Evolutionary conservation across 2,888 invertebrate genomes (phyloP).

Genomic region (Platypus cylindrus): DNA sequence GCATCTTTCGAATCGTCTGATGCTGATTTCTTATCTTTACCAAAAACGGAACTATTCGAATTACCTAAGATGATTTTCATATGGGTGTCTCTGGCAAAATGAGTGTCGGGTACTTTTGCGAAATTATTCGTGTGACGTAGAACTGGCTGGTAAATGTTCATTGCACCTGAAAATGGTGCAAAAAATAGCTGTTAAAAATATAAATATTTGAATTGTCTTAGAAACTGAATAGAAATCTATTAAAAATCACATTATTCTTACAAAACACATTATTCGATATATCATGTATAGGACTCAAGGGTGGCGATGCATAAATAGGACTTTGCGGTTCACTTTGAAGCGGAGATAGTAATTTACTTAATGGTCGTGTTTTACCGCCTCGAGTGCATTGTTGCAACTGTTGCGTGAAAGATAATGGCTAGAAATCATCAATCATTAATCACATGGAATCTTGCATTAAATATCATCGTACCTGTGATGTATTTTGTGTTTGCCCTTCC

Average conservation of each 20-base stretch:
- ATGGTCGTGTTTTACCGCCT: conserved; percentile 50
- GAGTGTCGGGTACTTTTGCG: conserved; percentile 52
- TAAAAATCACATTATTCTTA: conserved; percentile 14
- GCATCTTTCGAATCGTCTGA: conserved; percentile 18
- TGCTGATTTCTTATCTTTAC: conserved; percentile 28
- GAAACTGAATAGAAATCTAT: background rate
- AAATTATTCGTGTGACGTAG: conserved; percentile 34
- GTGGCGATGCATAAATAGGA: conserved; percentile 58
- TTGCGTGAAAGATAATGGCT: conserved; percentile 81
- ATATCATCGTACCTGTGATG: too few species aligned
- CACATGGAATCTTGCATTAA: too few species aligned
- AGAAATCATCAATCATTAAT: conserved; percentile 23
- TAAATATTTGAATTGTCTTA: background rate
- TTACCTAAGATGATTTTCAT: conserved; percentile 70
- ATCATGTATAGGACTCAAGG: conserved; percentile 43
- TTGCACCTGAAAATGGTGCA: conserved; percentile 28
- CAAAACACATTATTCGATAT: conserved; percentile 31
- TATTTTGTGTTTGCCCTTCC: conserved; percentile 25
- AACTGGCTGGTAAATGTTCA: conserved; percentile 37
- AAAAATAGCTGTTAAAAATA: too few species aligned
- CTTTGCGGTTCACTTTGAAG: conserved; percentile 54
- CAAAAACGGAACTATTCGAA: conserved; percentile 23
- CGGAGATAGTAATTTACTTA: conserved; percentile 47
- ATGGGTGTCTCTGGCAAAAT: conserved; percentile 81
- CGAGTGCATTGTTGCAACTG: conserved; percentile 78